phyloP scores from a whole-genome alignment of 92 coral and sea anemone species.

The Plumapathes pennacea region DNA sequence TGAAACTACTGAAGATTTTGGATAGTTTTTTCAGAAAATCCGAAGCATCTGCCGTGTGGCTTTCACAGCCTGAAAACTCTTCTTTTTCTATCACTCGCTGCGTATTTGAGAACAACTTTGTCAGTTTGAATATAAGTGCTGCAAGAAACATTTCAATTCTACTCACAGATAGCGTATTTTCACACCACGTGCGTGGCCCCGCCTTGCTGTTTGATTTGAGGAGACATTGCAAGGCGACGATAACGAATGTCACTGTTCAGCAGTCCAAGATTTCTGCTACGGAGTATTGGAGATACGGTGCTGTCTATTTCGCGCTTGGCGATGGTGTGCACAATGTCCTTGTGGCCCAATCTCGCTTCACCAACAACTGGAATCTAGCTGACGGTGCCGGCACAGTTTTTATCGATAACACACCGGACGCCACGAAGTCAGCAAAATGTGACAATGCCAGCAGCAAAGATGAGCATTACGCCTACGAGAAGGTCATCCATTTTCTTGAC shows the following conservation, averaged over 20 bases:
- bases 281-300: neutral
- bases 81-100: conserved; percentile 7
- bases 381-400: conserved; percentile 26
- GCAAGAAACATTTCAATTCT: neutral
- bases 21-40: conserved; percentile 6
- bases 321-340: neutral
- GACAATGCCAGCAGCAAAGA: neutral
- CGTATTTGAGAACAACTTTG: conserved; percentile 16
- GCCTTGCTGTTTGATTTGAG: conserved; percentile 1
- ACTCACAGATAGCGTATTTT: conserved; percentile 1
- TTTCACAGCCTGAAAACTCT: neutral
- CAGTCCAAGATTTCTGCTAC: neutral
- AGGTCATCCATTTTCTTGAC: conserved; percentile 10
- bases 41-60: conserved; percentile 2
- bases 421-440: conserved; percentile 9
- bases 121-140: conserved; percentile 1
- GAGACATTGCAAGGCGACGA: neutral
- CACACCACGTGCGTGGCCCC: neutral
- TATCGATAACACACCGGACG: conserved; percentile 8
- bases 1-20: neutral
- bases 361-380: neutral
- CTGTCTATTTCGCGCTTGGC: conserved; percentile 1
- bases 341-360: neutral
- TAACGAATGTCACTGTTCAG: conserved; percentile 8
- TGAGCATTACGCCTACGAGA: conserved; percentile 1